Evolutionary conservation across 2,113 vertebrate genomes (phyloP).

Genomic region (Hepsetus odoe): DNA sequence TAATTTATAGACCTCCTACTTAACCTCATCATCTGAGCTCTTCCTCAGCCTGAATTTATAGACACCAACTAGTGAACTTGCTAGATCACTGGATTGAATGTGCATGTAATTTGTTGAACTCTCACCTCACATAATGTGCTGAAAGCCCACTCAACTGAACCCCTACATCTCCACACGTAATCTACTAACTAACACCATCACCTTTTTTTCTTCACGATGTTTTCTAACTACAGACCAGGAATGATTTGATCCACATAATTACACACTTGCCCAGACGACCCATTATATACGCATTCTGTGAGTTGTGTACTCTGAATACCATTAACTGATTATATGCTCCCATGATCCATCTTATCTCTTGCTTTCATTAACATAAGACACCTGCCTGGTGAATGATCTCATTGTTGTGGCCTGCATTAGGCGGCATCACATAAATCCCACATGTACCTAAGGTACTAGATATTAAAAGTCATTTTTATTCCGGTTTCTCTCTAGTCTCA

Average conservation of each 20-base stretch:
- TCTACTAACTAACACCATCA: background rate
- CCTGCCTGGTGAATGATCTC: background rate
- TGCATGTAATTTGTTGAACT: background rate
- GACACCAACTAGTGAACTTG: too few relatives aligned
- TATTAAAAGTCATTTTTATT: background rate
- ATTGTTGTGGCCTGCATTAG: background rate
- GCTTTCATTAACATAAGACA: background rate
- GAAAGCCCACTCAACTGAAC: background rate
- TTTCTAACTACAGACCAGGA: background rate
- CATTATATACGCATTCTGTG: conserved; percentile 9
- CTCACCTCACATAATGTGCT: background rate
- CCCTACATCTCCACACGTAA: background rate
- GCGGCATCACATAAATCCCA: too few relatives aligned
- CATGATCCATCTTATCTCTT: background rate
- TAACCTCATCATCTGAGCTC: background rate
- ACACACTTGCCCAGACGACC: background rate
- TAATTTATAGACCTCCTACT: too few relatives aligned
- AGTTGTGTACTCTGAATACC: background rate
- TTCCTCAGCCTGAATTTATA: background rate
- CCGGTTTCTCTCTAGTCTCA: background rate
- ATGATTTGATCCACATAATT: conserved; percentile 18
- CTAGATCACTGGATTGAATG: background rate
- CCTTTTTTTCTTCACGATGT: background rate
- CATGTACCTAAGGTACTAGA: background rate
- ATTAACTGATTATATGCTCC: background rate